Conservation (phyloP, 2,797 vertebrate species). For the Pyrocephalus nanus region DNA sequence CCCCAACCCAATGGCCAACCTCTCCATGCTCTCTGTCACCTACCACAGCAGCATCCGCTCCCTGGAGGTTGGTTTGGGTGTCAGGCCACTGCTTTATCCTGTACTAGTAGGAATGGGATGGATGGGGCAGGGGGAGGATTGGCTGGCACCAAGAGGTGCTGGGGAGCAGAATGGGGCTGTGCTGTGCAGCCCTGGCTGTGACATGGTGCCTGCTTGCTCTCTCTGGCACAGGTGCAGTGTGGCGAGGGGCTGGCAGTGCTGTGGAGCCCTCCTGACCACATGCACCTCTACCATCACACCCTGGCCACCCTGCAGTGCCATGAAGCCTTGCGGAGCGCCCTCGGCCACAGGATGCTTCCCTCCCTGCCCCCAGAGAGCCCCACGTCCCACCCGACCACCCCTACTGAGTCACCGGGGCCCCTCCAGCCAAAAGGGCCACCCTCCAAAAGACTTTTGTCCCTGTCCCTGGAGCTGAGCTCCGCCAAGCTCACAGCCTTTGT, state of each 20-base stretch:
- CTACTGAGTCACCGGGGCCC: neutral
- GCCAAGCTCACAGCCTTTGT: slow-evolving; percentile 85
- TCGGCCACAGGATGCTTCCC: neutral
- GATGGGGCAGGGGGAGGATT: neutral
- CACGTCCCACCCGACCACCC: neutral
- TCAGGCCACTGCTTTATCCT: neutral
- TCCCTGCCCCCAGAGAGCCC: neutral
- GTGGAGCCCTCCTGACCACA: slow-evolving; percentile 93
- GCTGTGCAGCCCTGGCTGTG: neutral
- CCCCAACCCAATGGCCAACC: slow-evolving; percentile 78
- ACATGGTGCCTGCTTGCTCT: neutral
- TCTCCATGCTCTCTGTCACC: slow-evolving; percentile 82
- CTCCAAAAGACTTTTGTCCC: slow-evolving; percentile 68
- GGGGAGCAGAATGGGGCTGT: accelerated
- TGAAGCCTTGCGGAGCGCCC: slow-evolving; percentile 67
- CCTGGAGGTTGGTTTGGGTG: slow-evolving; percentile 81
- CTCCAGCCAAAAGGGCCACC: slow-evolving; percentile 12
- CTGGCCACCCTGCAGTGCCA: slow-evolving; percentile 83
- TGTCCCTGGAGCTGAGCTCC: slow-evolving; percentile 83
- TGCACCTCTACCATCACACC: slow-evolving; percentile 92
- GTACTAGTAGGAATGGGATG: neutral
- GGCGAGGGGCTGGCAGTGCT: slow-evolving; percentile 83
- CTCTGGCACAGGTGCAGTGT: slow-evolving; percentile 72
- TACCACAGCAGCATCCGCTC: slow-evolving; percentile 86
- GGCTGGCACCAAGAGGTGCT: neutral